Evolutionary conservation across 2,888 invertebrate species (phyloP), one percentile per base, ranked within the genome.

Genomic region (Blera fallax): DNA sequence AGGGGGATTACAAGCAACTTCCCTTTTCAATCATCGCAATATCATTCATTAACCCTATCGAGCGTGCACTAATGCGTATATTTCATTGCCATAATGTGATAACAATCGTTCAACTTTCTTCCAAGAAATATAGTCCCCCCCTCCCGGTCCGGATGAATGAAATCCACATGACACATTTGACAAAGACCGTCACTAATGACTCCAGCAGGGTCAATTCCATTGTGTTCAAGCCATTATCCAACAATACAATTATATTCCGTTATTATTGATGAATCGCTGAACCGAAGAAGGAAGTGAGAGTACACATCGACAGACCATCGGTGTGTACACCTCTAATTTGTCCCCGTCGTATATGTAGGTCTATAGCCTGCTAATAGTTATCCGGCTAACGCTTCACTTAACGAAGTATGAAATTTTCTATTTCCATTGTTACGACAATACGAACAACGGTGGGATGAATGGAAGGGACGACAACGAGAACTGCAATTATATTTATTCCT

Each of bases 191-290:
- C 5, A 60, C 52, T 83, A 74, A 69, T 73, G 74, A 69, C 65
- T 34, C 50, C 21, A 29, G 58, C 56, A 60, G 79, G 79, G 79
- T 74, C 79, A 79, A 74, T 37, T 40, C 74, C 43, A 79, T 79
- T 84, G 56, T 80, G 37, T 73, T 62, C 67, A 11, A 65, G 11
- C 74, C 56, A 80, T 85, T 65, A 70, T 76, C 70, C 65, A 70
- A 74, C 85, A 72, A 80, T 65, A 70, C 70, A 85, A 85, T 80
- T 80, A 80, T 70, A 67, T 69, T 79, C 37, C 32, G 45, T 76
- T 67, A 48, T 84, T 76, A 80, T 80, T 65, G 58, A 80, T 76
- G 74, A 70, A 48, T n/a, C 52, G 43, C n/a, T n/a, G 16, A 40
- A n/a, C 50, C 21, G 18, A 52, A 29, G n/a, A 50, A 50, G 60